Conservation (phyloP, 2,888 invertebrate genomes). For the Habroteleia sp. region DNA sequence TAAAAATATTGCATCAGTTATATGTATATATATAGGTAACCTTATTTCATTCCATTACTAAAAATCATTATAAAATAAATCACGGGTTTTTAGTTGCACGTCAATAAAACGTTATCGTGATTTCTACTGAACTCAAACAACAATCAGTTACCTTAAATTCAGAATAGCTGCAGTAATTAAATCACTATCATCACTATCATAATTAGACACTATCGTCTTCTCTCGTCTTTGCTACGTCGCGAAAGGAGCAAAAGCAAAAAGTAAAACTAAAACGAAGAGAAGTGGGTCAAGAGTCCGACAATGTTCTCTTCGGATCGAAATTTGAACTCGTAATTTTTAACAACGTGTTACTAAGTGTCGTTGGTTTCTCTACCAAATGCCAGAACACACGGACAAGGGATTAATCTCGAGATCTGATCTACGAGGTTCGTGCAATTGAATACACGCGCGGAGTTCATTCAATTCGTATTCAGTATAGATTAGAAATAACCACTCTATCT, state of each 20-base stretch:
- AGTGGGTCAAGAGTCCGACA: constrained; percentile 18
- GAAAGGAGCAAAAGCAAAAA: constrained; percentile 18
- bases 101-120: constrained; percentile 2
- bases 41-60: too few relatives aligned
- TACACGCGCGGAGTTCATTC: background rate
- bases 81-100: background rate
- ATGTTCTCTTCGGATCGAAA: constrained; percentile 4
- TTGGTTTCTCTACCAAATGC: constrained; percentile 1
- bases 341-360: background rate
- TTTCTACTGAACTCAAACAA: background rate
- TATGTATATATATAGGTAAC: too few relatives aligned
- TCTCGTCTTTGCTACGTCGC: constrained; percentile 5
- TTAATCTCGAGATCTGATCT: constrained; percentile 7
- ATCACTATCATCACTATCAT: too few relatives aligned
- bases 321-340: constrained; percentile 19
- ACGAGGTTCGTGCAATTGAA: constrained; percentile 3
- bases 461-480: constrained; percentile 4
- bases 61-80: background rate
- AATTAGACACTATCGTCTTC: constrained; percentile 1
- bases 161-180: constrained; percentile 8
- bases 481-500: constrained; percentile 15
- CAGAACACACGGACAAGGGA: too few relatives aligned
- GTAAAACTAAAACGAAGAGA: background rate
- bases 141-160: background rate
- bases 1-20: too few relatives aligned